phyloP scores from a whole-genome alignment of 1,140 invertebrate genomes.

The Caerostris extrusa region DNA sequence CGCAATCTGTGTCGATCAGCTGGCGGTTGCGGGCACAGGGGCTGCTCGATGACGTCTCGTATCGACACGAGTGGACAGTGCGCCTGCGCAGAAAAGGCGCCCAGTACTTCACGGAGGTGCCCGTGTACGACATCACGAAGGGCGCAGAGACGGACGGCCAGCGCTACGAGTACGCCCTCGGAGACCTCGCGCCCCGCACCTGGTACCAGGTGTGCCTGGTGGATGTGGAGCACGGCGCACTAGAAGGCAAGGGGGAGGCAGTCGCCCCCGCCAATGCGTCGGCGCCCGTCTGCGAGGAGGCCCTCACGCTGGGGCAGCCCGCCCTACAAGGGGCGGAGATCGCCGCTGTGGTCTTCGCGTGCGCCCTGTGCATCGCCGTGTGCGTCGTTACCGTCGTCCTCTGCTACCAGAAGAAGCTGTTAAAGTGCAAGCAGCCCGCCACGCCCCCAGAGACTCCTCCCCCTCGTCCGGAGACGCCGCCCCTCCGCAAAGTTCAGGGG shows the following conservation, averaged over 20 bases:
- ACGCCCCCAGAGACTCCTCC: not conserved
- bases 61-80: constrained; percentile 68
- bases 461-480: not conserved
- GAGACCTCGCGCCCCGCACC: constrained; percentile 31
- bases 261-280: not conserved
- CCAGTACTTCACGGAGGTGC: constrained; percentile 60
- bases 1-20: not conserved
- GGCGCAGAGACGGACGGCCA: constrained; percentile 23
- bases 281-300: not conserved
- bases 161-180: constrained; percentile 55
- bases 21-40: not conserved
- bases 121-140: constrained; percentile 68
- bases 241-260: not conserved
- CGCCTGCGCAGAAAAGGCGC: constrained; percentile 41
- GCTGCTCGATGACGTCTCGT: not conserved
- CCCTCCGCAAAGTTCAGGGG: not conserved
- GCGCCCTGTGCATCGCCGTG: constrained; percentile 58
- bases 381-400: constrained; percentile 47
- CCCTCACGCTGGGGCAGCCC: constrained; percentile 11
- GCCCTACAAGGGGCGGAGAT: constrained; percentile 54
- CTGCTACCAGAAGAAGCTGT: constrained; percentile 50
- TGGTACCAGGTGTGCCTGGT: constrained; percentile 69
- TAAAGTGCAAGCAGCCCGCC: not conserved
- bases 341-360: constrained; percentile 38
- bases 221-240: constrained; percentile 48